Conservation (phyloP, 1,140 invertebrate genomes). For the Papilio glaucus region DNA sequence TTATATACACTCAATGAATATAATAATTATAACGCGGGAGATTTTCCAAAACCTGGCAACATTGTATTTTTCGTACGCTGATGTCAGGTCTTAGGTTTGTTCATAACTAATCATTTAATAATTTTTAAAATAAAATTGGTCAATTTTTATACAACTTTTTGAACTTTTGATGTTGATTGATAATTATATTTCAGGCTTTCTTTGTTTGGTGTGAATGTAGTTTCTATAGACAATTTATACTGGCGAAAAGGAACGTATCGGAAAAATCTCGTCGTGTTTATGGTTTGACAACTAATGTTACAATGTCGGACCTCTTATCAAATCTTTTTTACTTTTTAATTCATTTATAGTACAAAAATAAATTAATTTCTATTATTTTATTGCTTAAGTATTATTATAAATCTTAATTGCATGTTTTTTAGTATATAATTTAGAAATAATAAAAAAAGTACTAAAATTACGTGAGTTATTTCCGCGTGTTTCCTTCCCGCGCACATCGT, state of each 20-base stretch:
- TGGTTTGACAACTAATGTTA: conserved; percentile 44
- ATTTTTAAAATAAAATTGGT: too few species aligned
- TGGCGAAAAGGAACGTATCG: conserved; percentile 43
- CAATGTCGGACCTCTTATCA: conserved; percentile 42
- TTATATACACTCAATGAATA: too few species aligned
- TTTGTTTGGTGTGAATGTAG: background rate
- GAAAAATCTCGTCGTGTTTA: conserved; percentile 42
- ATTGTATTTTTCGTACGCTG: too few species aligned
- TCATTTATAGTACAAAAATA: conserved; percentile 1
- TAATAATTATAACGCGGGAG: too few species aligned
- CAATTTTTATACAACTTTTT: too few species aligned
- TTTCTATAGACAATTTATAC: background rate
- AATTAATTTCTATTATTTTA: background rate
- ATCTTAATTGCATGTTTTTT: conserved; percentile 33
- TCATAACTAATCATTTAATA: too few species aligned
- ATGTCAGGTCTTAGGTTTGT: too few species aligned
- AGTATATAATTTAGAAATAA: conserved; percentile 36
- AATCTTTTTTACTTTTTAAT: conserved; percentile 39
- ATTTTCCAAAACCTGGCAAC: too few species aligned
- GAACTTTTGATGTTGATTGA: too few species aligned
- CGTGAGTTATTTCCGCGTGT: conserved; percentile 77
- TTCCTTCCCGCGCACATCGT: conserved; percentile 86
- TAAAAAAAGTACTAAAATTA: conserved; percentile 53
- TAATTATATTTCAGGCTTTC: background rate
- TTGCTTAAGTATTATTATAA: conserved; percentile 28